A percentile compares a stretch with the other conserved stretches of the same genome.
phyloP scores from a whole-genome alignment of 2,888 invertebrate species.

The Sminthurides aquaticus region DNA sequence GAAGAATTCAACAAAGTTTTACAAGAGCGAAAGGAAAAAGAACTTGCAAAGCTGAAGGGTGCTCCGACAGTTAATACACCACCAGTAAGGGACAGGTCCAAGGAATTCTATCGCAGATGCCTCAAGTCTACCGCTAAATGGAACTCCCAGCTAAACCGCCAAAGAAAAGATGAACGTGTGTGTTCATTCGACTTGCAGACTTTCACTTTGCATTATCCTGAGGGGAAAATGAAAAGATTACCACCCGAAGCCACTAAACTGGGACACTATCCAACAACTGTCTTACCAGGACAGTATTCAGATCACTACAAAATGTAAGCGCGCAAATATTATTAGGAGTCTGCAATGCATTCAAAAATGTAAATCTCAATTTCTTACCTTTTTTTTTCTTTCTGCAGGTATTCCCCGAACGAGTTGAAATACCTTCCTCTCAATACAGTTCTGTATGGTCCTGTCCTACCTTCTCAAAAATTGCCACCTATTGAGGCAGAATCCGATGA shows the following conservation, averaged over 20 bases:
- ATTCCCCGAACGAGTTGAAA: constrained; percentile 75
- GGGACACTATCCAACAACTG: constrained; percentile 77
- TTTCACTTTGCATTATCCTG: constrained; percentile 71
- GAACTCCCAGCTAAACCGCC: constrained; percentile 77
- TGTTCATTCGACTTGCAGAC: constrained; percentile 90
- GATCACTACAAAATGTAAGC: constrained; percentile 67
- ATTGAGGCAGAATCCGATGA: constrained; percentile 47
- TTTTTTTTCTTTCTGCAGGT: constrained; percentile 48
- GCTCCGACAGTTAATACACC: constrained; percentile 19
- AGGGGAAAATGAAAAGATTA: constrained; percentile 45
- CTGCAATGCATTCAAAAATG: constrained; percentile 36
- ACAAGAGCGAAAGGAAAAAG: constrained; percentile 61
- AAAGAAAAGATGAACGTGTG: constrained; percentile 62
- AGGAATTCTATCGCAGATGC: constrained; percentile 70
- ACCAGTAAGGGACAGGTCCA: constrained; percentile 42
- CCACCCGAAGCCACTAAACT: constrained; percentile 53
- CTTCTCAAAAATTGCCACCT: constrained; percentile 48
- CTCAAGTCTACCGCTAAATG: constrained; percentile 78
- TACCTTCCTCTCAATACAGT: constrained; percentile 90
- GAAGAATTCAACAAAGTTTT: constrained; percentile 76
- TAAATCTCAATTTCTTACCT: constrained; percentile 15
- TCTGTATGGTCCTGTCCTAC: constrained; percentile 57
- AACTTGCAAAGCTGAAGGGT: constrained; percentile 48
- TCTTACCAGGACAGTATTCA: constrained; percentile 94
- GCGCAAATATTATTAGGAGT: constrained; percentile 17